Conservation (phyloP, 2,113 vertebrate genomes). For the Hystrix brachyura region DNA sequence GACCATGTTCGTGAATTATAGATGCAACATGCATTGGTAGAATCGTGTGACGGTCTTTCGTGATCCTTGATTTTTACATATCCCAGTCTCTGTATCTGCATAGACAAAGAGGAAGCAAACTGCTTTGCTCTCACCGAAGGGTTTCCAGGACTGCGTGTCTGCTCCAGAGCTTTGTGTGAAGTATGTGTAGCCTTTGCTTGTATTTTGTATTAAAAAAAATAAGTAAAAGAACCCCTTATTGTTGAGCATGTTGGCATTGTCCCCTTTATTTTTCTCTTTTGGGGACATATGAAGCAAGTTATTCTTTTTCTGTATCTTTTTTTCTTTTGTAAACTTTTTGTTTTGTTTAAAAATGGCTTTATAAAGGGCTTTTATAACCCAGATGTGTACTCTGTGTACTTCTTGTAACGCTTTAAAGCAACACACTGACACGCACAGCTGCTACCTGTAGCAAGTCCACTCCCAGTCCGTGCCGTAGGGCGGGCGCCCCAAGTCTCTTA, state of each 20-base stretch:
- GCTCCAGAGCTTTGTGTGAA: conserved; percentile 91
- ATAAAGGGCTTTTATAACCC: conserved; percentile 94
- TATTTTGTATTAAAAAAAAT: conserved; percentile 91
- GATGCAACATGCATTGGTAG: conserved; percentile 89
- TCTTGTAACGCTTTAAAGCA: conserved; percentile 75
- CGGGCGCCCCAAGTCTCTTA: neutral
- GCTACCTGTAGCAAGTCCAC: neutral
- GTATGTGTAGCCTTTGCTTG: conserved; percentile 91
- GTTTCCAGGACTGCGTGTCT: conserved; percentile 89
- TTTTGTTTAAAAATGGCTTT: conserved; percentile 94
- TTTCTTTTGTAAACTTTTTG: conserved; percentile 93
- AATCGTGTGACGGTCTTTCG: conserved; percentile 89
- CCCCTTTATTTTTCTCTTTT: conserved; percentile 87
- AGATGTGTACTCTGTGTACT: conserved; percentile 84
- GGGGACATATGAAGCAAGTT: conserved; percentile 91
- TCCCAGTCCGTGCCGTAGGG: neutral
- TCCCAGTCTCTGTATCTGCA: conserved; percentile 91
- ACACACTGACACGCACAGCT: neutral
- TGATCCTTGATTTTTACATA: conserved; percentile 89
- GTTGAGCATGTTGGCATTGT: conserved; percentile 92
- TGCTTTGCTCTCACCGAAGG: conserved; percentile 89
- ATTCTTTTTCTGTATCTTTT: conserved; percentile 91
- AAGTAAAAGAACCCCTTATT: conserved; percentile 89
- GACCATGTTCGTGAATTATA: conserved; percentile 89
- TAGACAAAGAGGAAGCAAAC: conserved; percentile 85